Evolutionary conservation across 2,113 vertebrate species (phyloP).

Genomic region (Microtus richardsoni): DNA sequence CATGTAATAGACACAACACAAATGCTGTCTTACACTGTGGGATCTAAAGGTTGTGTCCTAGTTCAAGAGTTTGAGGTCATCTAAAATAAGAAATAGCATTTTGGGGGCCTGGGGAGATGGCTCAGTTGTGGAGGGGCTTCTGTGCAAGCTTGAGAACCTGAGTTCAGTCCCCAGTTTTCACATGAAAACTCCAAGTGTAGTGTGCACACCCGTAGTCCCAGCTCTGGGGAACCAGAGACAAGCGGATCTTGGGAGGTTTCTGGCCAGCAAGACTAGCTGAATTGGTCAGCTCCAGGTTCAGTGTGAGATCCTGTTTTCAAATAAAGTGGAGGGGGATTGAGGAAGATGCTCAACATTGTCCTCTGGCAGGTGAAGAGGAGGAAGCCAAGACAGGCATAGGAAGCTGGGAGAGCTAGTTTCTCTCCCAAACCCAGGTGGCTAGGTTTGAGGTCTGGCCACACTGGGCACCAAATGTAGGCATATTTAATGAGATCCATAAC

Average conservation of each 20-base stretch:
- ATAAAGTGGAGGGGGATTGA: background rate
- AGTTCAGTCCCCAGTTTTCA: background rate
- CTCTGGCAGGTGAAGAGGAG: no score
- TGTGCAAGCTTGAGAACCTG: background rate
- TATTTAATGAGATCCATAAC: no score
- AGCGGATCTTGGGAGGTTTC: background rate
- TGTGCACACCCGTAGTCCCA: no score
- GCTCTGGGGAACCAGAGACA: no score
- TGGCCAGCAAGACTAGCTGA: no score
- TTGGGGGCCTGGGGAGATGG: background rate
- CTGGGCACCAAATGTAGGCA: no score
- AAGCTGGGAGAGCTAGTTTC: no score
- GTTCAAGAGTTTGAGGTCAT: background rate
- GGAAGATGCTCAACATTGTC: background rate
- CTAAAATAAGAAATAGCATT: background rate
- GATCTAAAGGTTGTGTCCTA: background rate
- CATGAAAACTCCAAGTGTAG: background rate
- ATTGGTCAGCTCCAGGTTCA: no score
- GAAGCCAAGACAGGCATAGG: no score
- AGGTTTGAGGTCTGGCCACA: no score
- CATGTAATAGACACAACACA: background rate
- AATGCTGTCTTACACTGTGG: background rate
- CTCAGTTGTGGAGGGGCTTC: background rate
- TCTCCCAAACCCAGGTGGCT: no score
- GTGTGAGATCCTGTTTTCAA: background rate